A percentile compares a stretch with the other conserved stretches of the same genome.
These are phyloP conservation scores for Sympetrum striolatum DNA, from an alignment of 2,888 invertebrate genomes.

Conservation along the genomic window DNA sequence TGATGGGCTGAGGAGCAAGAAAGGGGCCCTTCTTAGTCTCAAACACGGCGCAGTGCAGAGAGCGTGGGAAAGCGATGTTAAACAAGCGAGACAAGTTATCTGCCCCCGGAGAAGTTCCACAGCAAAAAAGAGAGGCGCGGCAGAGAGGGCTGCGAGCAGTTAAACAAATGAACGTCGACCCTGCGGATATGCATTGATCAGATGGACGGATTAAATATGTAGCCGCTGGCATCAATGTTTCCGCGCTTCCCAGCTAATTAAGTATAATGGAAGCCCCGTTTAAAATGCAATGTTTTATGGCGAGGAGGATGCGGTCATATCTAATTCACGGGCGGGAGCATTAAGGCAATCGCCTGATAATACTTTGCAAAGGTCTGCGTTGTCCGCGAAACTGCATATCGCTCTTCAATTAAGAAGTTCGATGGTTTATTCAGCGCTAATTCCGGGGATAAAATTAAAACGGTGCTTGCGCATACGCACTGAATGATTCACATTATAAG, in stretches of 20 bases:
- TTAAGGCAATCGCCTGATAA: no score
- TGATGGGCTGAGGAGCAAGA: background rate
- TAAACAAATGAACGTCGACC: background rate
- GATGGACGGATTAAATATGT: background rate
- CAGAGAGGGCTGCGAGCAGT: background rate
- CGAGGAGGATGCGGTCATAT: background rate
- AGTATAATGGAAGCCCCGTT: background rate
- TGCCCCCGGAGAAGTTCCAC: background rate
- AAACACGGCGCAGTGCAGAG: background rate
- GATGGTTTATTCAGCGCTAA: no score
- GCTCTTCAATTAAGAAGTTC: no score
- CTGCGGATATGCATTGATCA: background rate
- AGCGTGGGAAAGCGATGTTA: conserved; percentile 17
- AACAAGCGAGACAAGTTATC: conserved; percentile 29
- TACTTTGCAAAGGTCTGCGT: no score
- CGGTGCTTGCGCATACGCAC: no score
- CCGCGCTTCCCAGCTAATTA: background rate
- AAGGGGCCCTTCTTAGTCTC: no score
- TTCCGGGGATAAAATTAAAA: no score
- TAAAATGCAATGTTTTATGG: background rate
- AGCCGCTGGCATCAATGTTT: background rate
- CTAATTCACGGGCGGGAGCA: no score
- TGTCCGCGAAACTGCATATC: no score
- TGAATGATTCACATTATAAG: no score
- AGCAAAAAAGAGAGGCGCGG: background rate